Conservation (phyloP, 2,113 vertebrate species). For the Megaleporinus macrocephalus region DNA sequence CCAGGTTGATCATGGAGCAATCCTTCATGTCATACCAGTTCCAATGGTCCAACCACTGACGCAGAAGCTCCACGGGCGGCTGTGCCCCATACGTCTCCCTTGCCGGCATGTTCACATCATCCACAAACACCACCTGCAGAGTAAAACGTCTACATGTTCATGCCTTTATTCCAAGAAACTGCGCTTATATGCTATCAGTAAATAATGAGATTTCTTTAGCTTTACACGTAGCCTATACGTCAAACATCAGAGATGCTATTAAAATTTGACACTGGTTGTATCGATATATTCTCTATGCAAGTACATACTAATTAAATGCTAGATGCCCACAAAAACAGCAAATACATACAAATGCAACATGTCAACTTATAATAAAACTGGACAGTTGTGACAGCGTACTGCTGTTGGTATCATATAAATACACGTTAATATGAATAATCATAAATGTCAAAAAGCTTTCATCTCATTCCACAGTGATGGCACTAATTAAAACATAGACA, state of each 20-base stretch:
- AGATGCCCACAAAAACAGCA: not conserved
- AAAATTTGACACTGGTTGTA: not conserved
- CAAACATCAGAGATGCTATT: not conserved
- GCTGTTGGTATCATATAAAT: not conserved
- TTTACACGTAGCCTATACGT: not conserved
- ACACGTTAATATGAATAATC: not conserved
- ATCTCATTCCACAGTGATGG: not conserved
- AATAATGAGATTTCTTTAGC: not conserved
- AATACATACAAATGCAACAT: not conserved
- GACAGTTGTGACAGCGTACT: not conserved
- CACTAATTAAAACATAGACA: not conserved
- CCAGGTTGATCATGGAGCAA: slow-evolving; percentile 84
- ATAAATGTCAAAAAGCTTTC: not conserved
- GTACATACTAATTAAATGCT: not conserved
- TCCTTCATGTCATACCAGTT: slow-evolving; percentile 94
- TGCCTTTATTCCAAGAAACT: not conserved
- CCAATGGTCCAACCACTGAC: slow-evolving; percentile 92
- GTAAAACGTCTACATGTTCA: not conserved
- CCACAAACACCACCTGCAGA: slow-evolving; percentile 88
- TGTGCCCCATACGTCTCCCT: slow-evolving; percentile 90
- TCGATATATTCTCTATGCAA: not conserved
- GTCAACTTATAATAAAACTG: not conserved
- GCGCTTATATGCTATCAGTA: not conserved
- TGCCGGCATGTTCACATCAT: slow-evolving; percentile 95
- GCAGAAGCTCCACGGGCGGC: slow-evolving; percentile 89